Evolutionary conservation across 2,113 vertebrate genomes (phyloP), one percentile per base, ranked within the genome.

Genomic region (Ctenodactylus gundi): DNA sequence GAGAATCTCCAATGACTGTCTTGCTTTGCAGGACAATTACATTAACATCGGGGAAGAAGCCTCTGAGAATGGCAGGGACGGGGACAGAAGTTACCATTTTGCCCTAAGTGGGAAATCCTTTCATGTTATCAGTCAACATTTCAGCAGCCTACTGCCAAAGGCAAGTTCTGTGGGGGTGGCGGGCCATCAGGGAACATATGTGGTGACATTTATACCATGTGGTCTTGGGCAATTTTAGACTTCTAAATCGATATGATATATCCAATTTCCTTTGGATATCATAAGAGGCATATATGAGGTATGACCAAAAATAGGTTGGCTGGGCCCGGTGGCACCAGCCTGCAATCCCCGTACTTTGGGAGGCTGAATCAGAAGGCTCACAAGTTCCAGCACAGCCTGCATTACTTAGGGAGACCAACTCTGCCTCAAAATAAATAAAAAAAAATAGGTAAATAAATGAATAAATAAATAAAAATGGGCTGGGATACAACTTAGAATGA

Each of bases 61-160:
- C 23, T 78, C 53, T 27, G 31, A 93, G 75, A 84, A 93, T 17
- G 7, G 62, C 65, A 94, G 49, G 92, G 93, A 96, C 21, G 88
- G 49, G 92, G 93, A 96, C 21, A 87, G 68, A 88, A 95, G 85
- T 82, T 98, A 98, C 76, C 98, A 99, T 96, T 99, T 99, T 98
- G 98, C 98, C 46, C 96, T 98, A 96, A 98, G 41, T 93, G 98
- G 98, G 90, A 97, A 97, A 84, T 98, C 98, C 10, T 98, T 98
- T 39, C 97, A 98, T 84, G 96, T 97, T 53, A 51, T 98, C 96
- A 68, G 70, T 34, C 97, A 98, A 17, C 97, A 98, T 97, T 99
- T 98, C 94, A 97, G 88, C 29, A 96, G 97, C 70, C 96, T 98
- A 25, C 89, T 99, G 68, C 98, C 98, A 82, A 98, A 98, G 98